These are phyloP conservation scores for Allophyes oxyacanthae DNA, from an alignment of 2,888 invertebrate species.

Conservation along the genomic window DNA sequence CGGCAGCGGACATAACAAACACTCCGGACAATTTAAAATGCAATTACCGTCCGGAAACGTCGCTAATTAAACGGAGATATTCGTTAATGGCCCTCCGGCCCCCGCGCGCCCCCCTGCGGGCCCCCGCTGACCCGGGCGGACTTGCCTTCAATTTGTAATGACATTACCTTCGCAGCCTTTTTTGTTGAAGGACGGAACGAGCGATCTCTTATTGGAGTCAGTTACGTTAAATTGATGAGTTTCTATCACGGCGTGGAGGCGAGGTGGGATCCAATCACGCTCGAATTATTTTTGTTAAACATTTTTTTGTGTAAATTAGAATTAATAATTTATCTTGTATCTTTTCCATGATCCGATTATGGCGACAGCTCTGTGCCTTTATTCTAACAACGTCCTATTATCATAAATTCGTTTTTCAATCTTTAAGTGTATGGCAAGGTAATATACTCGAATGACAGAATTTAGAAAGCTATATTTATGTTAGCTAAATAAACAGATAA, in stretches of 20 bases:
- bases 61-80: conserved; percentile 80
- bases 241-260: conserved; percentile 41
- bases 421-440: too few species aligned
- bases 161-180: conserved; percentile 57
- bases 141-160: conserved; percentile 60
- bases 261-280: not conserved
- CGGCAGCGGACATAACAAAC: conserved; percentile 47
- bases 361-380: too few species aligned
- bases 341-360: too few species aligned
- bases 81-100: conserved; percentile 63
- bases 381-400: too few species aligned
- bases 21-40: conserved; percentile 74
- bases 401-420: too few species aligned
- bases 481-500: too few species aligned
- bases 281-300: not conserved
- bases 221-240: conserved; percentile 53
- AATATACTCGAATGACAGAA: too few species aligned
- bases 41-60: conserved; percentile 74
- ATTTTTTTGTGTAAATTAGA: not conserved
- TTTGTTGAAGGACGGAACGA: conserved; percentile 51
- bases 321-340: not conserved
- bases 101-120: conserved; percentile 29
- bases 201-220: conserved; percentile 54
- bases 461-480: too few species aligned
- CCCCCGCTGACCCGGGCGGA: conserved; percentile 47